These are phyloP conservation scores for Eciton burchellii DNA, from an alignment of 1,140 invertebrate genomes.

Conservation along the genomic window DNA sequence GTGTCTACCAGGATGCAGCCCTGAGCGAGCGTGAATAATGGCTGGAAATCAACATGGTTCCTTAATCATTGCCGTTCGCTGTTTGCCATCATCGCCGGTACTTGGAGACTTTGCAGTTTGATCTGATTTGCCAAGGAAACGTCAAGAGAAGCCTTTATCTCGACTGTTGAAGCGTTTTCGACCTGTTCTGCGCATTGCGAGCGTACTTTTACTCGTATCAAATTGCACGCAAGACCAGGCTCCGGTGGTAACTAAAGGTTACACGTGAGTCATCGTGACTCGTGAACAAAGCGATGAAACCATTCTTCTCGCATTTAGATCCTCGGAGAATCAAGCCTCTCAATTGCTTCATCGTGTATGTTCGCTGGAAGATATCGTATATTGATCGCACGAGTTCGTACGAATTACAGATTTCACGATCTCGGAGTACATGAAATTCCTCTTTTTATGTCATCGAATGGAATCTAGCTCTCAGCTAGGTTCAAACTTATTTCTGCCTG, in stretches of 20 bases:
- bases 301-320: neutral
- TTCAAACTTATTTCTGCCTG: too few relatives aligned
- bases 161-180: neutral
- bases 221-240: neutral
- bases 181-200: too few relatives aligned
- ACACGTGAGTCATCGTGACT: neutral
- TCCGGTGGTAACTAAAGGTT: neutral
- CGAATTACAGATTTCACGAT: too few relatives aligned
- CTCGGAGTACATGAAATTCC: too few relatives aligned
- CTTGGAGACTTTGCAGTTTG: neutral
- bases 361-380: neutral
- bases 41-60: constrained; percentile 33
- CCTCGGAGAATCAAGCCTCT: neutral
- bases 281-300: neutral
- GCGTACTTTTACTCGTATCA: neutral
- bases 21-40: constrained; percentile 41
- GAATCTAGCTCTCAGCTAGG: too few relatives aligned
- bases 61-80: constrained; percentile 31
- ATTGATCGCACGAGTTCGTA: too few relatives aligned
- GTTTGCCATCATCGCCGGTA: neutral
- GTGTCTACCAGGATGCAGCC: constrained; percentile 48
- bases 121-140: neutral
- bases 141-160: neutral
- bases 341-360: neutral
- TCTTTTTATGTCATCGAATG: too few relatives aligned